A percentile compares a stretch with the other conserved stretches of the same genome.
phyloP scores from a whole-genome alignment of 2,888 invertebrate genomes.

The Zhengitettix transpicula region DNA sequence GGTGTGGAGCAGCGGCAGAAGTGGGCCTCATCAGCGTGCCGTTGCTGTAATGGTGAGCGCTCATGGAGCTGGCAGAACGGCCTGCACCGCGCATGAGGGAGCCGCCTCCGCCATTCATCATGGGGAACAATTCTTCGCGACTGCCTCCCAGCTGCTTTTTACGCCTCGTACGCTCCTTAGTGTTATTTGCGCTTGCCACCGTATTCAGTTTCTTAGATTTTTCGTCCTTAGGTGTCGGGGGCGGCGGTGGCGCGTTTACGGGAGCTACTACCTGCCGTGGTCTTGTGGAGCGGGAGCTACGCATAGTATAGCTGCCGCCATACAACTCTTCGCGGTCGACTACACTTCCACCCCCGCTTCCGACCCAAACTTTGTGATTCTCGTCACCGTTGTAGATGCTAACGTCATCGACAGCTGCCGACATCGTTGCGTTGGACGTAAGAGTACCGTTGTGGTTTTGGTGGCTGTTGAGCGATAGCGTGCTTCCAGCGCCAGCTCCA shows the following conservation, averaged over 20 bases:
- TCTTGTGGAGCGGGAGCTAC: slow-evolving; percentile 36
- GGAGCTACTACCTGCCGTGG: slow-evolving; percentile 69
- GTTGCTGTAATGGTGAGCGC: slow-evolving; percentile 15
- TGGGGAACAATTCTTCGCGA: slow-evolving; percentile 39
- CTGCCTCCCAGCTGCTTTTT: slow-evolving; percentile 40
- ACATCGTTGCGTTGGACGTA: slow-evolving; percentile 22
- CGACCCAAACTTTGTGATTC: slow-evolving; percentile 60
- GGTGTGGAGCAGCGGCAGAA: slow-evolving; percentile 4
- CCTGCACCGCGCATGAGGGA: slow-evolving; percentile 1
- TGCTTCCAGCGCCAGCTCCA: slow-evolving; percentile 30
- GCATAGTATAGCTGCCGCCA: slow-evolving; percentile 34
- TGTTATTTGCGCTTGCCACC: slow-evolving; percentile 25
- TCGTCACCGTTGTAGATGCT: slow-evolving; percentile 81
- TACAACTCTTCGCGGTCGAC: slow-evolving; percentile 29
- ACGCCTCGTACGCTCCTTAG: slow-evolving; percentile 28
- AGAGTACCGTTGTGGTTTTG: slow-evolving; percentile 26
- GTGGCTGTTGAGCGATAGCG: slow-evolving; percentile 40
- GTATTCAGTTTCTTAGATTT: slow-evolving; percentile 38
- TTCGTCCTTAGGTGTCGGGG: slow-evolving; percentile 53
- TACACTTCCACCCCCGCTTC: neutral
- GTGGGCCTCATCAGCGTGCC: slow-evolving; percentile 16
- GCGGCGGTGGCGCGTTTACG: slow-evolving; percentile 58
- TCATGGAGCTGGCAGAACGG: slow-evolving; percentile 19
- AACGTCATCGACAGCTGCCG: slow-evolving; percentile 40
- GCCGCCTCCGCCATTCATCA: slow-evolving; percentile 31